A percentile compares a stretch with the other conserved stretches of the same genome.
These are phyloP conservation scores for Glaucopsyche alexis DNA, from an alignment of 2,888 invertebrate genomes.

Conservation along the genomic window DNA sequence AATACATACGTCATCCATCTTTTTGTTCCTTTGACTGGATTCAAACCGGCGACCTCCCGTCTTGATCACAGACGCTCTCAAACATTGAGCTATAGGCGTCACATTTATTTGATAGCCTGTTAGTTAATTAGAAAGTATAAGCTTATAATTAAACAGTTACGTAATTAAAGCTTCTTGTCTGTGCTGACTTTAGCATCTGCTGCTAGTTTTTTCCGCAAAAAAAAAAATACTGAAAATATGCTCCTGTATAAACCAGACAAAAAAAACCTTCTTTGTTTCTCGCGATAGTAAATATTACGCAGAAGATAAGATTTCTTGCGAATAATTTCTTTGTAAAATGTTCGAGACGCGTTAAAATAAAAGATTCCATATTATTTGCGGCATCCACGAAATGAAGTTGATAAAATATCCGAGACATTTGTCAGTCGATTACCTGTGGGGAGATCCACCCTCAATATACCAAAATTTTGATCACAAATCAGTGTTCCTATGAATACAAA, in stretches of 20 bases:
- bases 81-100: no score
- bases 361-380: slow-evolving; percentile 49
- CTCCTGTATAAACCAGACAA: neutral
- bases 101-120: no score
- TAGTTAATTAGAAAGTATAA: no score
- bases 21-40: no score
- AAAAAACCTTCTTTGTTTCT: neutral
- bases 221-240: neutral
- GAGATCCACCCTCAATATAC: slow-evolving; percentile 64
- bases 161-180: no score
- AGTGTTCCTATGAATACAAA: slow-evolving; percentile 71
- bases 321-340: slow-evolving; percentile 29
- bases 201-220: no score
- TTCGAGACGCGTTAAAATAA: slow-evolving; percentile 38
- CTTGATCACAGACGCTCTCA: no score
- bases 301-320: slow-evolving; percentile 9
- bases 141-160: no score
- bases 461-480: slow-evolving; percentile 60
- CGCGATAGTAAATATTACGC: neutral
- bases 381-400: slow-evolving; percentile 71
- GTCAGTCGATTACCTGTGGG: slow-evolving; percentile 77
- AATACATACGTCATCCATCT: no score
- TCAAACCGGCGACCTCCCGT: no score
- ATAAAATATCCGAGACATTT: slow-evolving; percentile 77
- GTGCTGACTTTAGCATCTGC: no score